Base-by-base conservation (phyloP, 1,140 invertebrate species). In the Lepidostoma basale region DNA sequence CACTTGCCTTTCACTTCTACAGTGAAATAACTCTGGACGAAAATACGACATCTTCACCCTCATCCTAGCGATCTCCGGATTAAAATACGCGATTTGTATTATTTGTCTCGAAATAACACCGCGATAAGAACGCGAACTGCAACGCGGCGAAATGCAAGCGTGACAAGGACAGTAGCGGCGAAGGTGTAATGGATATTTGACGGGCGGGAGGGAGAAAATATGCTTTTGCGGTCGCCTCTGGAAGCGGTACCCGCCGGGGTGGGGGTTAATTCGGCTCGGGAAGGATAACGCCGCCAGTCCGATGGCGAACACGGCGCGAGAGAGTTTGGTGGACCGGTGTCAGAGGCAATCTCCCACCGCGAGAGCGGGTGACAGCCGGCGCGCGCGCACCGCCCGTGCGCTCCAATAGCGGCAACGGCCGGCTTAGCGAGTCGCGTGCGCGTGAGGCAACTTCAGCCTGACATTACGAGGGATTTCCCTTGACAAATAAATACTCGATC, bases 251-350 rank as follows among this genome's bases (percentile, higher is more conserved):
- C 28, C 25, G 59, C 30, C 49, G 36, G 52, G 33, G 33, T n/a
- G 49, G 36, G 64, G 64, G 64, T 66, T 58, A 45, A 58, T 49
- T 36, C 64, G 52, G 28, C 45, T 47, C 64, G 39, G 64, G 23
- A 33, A 44, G 47, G 62, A 52, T 36, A 39, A 40, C 40, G 54
- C 60, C 68, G 66, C 59, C 69, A 71, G 69, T 71, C 65, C 60
- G 69, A 67, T 65, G 40, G 64, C 49, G 69, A 68, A 67, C 69
- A 65, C 69, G 59, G 64, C 36, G 52, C 64, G 45, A 33, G 49
- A 54, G 49, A 26, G 49, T 54, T 54, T 54, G 49, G 56, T 39
- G 30, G 33, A 39, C 36, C 22, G 20, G 56, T 59, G 56, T 59
- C 56, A 39, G 1, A 39, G 56, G 36, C 30, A 59, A 25, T 45